Conservation (phyloP, 2,888 invertebrate genomes). For the Oxycera nigricornis region DNA sequence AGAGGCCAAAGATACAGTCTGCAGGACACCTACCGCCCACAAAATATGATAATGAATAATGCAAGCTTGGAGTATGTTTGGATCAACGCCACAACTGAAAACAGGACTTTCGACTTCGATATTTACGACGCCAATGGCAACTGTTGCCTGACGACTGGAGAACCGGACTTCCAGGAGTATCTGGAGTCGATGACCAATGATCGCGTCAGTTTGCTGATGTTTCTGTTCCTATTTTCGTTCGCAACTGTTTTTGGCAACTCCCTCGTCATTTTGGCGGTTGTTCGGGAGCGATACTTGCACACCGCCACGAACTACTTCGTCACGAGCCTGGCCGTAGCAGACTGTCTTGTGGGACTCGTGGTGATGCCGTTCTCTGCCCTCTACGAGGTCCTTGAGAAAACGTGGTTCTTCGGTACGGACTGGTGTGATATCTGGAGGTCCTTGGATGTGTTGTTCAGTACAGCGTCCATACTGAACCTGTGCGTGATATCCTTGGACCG, state of each 20-base stretch:
- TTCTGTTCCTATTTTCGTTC: constrained; percentile 86
- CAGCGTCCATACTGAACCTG: constrained; percentile 95
- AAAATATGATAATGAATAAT: constrained; percentile 55
- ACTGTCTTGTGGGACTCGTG: constrained; percentile 93
- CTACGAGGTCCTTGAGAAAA: constrained; percentile 86
- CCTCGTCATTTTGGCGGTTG: constrained; percentile 92
- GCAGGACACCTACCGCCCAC: no score
- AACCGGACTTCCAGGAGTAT: constrained; percentile 59
- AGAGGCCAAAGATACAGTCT: no score
- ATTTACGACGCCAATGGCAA: constrained; percentile 35
- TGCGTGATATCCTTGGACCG: constrained; percentile 96
- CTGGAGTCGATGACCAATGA: constrained; percentile 69
- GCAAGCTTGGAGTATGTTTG: constrained; percentile 53
- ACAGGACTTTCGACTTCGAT: constrained; percentile 31
- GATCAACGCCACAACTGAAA: constrained; percentile 47
- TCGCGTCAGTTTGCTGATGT: constrained; percentile 77
- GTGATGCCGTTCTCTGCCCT: constrained; percentile 98
- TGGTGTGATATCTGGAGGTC: constrained; percentile 99
- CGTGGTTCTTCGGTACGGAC: constrained; percentile 93
- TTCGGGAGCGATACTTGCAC: constrained; percentile 90
- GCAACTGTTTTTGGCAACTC: constrained; percentile 95
- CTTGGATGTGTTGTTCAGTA: constrained; percentile 94
- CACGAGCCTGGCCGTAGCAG: constrained; percentile 95
- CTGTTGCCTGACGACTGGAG: constrained; percentile 51
- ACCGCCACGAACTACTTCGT: constrained; percentile 98